These are phyloP conservation scores for Scaeva pyrastri DNA, from an alignment of 2,888 invertebrate species.

Conservation along the genomic window DNA sequence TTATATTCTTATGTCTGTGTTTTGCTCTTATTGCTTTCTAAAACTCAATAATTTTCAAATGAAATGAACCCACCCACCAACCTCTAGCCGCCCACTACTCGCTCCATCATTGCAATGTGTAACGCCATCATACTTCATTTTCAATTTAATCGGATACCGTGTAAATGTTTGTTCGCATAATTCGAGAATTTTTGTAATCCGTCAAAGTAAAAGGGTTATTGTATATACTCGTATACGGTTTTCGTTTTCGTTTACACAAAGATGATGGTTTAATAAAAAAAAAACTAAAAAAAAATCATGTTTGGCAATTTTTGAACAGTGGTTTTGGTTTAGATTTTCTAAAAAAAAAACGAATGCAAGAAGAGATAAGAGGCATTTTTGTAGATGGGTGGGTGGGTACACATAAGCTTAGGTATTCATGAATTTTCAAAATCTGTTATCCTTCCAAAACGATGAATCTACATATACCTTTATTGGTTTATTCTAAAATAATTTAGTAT, in stretches of 20 bases:
- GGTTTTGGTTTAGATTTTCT: background rate
- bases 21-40: no score
- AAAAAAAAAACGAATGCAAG: background rate
- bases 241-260: background rate
- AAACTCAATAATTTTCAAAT: slow-evolving; percentile 20
- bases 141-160: slow-evolving; percentile 29
- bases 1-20: no score
- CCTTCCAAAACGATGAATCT: no score
- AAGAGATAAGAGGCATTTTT: slow-evolving; percentile 29
- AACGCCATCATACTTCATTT: background rate
- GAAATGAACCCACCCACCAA: background rate
- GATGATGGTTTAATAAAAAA: background rate
- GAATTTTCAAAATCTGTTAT: no score
- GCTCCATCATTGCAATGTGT: background rate
- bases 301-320: background rate
- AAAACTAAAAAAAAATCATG: background rate
- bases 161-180: slow-evolving; percentile 40
- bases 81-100: no score
- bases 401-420: no score
- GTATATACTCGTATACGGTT: background rate
- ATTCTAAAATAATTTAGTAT: no score
- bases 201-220: slow-evolving; percentile 63
- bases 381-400: no score
- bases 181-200: slow-evolving; percentile 56
- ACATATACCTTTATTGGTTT: no score